A percentile compares a stretch with the other conserved stretches of the same genome.
phyloP scores from a whole-genome alignment of 2,113 vertebrate species.

The Calidris pugnax region DNA sequence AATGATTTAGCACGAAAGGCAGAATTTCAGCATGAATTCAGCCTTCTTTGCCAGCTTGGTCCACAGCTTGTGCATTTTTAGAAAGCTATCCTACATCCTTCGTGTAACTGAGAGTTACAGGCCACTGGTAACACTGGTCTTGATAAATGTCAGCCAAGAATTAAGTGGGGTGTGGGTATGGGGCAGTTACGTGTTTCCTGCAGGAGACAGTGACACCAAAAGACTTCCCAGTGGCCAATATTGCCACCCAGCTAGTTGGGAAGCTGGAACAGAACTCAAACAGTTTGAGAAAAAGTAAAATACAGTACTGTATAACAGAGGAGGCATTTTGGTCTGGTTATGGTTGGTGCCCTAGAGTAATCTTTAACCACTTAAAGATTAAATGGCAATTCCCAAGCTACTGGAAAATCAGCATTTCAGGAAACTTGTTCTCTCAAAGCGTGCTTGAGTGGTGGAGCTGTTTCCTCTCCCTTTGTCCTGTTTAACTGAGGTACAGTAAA shows the following conservation, averaged over 20 bases:
- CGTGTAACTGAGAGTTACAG: background rate
- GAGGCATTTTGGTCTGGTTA: background rate
- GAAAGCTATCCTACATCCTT: background rate
- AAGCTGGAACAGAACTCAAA: background rate
- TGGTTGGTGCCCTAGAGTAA: background rate
- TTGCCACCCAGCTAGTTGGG: background rate
- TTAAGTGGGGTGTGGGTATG: background rate
- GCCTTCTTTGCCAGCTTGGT: background rate
- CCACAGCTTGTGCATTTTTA: background rate
- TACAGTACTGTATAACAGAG: background rate
- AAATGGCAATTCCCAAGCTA: background rate
- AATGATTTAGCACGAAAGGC: background rate
- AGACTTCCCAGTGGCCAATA: accelerated
- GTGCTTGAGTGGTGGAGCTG: background rate
- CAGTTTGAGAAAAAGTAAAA: background rate
- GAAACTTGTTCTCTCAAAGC: background rate
- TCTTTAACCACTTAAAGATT: background rate
- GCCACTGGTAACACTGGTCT: background rate
- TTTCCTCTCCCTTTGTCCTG: background rate
- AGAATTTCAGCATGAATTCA: background rate
- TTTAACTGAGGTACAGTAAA: background rate
- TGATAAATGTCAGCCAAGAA: background rate
- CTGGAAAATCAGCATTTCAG: background rate
- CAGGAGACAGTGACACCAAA: background rate
- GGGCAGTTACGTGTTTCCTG: background rate